Evolutionary conservation across 2,797 vertebrate genomes (phyloP).

Genomic region (Premnoplex brunnescens): DNA sequence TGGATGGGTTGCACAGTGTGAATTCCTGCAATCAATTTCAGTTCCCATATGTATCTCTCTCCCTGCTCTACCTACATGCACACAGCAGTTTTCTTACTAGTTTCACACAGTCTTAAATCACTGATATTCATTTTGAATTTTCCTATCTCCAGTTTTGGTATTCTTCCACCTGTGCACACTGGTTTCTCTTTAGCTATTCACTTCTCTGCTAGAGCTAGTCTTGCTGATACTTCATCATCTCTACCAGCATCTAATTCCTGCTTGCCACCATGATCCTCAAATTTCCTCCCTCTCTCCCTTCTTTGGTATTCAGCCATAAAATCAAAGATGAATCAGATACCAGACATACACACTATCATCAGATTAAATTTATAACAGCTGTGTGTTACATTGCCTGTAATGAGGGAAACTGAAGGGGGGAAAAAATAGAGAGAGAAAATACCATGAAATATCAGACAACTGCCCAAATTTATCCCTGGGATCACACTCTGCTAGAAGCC

Average conservation of each 20-base stretch:
- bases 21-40: background rate
- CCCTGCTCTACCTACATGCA: background rate
- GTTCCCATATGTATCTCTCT: background rate
- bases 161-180: background rate
- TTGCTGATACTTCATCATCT: background rate
- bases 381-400: background rate
- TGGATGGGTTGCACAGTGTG: background rate
- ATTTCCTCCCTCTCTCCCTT: background rate
- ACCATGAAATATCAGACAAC: background rate
- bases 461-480: background rate
- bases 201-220: background rate
- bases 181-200: background rate
- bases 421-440: background rate
- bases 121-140: background rate
- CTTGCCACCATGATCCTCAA: background rate
- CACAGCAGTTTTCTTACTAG: background rate
- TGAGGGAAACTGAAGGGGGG: background rate
- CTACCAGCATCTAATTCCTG: background rate
- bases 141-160: background rate
- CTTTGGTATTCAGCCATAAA: slow-evolving; percentile 2
- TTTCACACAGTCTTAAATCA: background rate
- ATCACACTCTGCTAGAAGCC: background rate
- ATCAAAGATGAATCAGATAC: slow-evolving; percentile 17
- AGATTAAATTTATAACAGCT: background rate
- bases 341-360: background rate